phyloP scores from a whole-genome alignment of 1,140 invertebrate species.

The Alviniconcha marisindica region DNA sequence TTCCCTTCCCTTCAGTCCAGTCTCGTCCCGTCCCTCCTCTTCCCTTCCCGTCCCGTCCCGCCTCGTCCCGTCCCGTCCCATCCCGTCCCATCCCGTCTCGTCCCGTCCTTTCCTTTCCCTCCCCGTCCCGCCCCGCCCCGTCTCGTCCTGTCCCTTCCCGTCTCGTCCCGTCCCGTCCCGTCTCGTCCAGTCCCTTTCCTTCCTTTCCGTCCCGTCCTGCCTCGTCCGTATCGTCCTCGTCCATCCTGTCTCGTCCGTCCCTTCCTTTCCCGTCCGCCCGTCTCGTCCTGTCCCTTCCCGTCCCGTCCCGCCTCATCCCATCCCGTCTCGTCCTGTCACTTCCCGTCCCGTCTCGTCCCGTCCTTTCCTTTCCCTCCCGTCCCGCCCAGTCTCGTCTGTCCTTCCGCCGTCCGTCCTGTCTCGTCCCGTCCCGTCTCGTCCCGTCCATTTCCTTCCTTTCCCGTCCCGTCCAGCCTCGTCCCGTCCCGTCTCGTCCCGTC shows the following conservation, averaged over 20 bases:
- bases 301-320: neutral
- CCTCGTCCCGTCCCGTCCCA: constrained; percentile 14
- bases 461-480: constrained; percentile 13
- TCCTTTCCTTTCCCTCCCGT: too few species aligned
- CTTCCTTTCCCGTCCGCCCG: neutral
- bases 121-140: neutral
- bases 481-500: constrained; percentile 23
- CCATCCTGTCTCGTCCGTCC: constrained; percentile 19
- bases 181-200: too few species aligned
- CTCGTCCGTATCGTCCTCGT: too few species aligned
- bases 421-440: neutral
- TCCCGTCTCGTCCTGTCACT: constrained; percentile 2
- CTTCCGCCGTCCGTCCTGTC: too few species aligned
- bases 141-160: constrained; percentile 2
- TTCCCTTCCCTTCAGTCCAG: neutral
- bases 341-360: constrained; percentile 19
- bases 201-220: too few species aligned
- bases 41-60: constrained; percentile 16
- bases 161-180: constrained; percentile 10
- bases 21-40: neutral
- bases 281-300: neutral
- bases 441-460: too few species aligned
- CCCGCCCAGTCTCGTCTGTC: too few species aligned
- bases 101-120: neutral
- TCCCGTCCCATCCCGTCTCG: neutral